phyloP scores from a whole-genome alignment of 2,113 vertebrate genomes.

The Meles meles region DNA sequence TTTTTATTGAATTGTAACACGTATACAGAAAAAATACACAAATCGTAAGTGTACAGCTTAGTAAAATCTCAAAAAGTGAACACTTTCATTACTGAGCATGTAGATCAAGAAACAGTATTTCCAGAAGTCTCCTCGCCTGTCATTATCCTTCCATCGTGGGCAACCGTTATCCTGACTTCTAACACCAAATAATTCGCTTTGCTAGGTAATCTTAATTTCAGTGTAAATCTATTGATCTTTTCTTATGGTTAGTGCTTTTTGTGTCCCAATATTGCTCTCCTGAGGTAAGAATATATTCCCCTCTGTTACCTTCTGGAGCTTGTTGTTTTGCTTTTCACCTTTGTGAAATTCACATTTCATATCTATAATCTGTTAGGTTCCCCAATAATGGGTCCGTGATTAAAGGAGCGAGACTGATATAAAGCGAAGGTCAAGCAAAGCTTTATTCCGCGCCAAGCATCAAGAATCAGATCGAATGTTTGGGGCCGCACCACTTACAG shows the following conservation, averaged over 20 bases:
- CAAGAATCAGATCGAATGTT: no score
- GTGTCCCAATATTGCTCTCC: neutral
- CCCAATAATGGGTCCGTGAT: no score
- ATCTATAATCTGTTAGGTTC: neutral
- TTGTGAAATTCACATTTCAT: neutral
- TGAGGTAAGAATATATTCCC: neutral
- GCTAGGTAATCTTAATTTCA: neutral
- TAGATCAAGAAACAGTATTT: neutral
- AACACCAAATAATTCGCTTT: neutral
- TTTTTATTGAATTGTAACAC: neutral
- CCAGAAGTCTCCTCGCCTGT: neutral
- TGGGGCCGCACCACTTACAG: no score
- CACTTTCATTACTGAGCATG: neutral
- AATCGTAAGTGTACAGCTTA: neutral
- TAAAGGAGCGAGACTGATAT: no score
- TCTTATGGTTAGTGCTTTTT: neutral
- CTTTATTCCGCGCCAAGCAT: no score
- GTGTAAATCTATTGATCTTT: neutral
- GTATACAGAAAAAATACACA: neutral
- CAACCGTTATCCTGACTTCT: neutral
- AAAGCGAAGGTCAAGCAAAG: no score
- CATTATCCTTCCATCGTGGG: neutral
- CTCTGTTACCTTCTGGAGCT: neutral
- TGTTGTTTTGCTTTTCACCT: neutral
- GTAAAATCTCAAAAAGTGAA: neutral